These are phyloP conservation scores for Ligdia adustata DNA, from an alignment of 2,888 invertebrate species.

Conservation along the genomic window DNA sequence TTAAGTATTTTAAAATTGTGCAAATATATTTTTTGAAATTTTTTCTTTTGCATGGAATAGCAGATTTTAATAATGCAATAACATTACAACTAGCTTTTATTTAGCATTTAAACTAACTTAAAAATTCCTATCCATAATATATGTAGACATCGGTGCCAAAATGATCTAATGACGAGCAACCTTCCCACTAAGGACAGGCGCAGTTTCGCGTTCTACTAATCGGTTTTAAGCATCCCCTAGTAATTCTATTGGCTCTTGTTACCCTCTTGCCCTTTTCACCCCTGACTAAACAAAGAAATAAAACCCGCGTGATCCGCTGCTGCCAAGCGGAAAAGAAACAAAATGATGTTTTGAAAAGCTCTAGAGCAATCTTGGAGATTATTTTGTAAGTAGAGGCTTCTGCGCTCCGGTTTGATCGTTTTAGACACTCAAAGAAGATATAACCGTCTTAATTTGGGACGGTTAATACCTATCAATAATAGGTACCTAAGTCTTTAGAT, in stretches of 20 bases:
- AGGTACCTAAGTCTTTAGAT: no score
- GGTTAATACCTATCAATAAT: no score
- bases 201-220: conserved; percentile 37
- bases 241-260: conserved; percentile 39
- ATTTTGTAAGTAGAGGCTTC: conserved; percentile 14
- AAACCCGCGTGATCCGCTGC: conserved; percentile 33
- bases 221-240: conserved; percentile 38
- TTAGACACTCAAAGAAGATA: neutral
- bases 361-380: conserved; percentile 12
- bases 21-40: no score
- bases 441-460: no score
- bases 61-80: no score
- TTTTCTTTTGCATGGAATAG: no score
- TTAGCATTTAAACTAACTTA: no score
- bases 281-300: conserved; percentile 41
- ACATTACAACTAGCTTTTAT: no score
- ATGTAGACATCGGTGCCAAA: no score
- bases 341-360: conserved; percentile 19
- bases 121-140: no score
- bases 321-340: conserved; percentile 27
- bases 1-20: no score
- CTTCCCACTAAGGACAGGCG: conserved; percentile 12
- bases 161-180: neutral
- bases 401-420: neutral
- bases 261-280: conserved; percentile 36